Evolutionary conservation across 2,888 invertebrate species (phyloP).

Genomic region (Agrochola lota): DNA sequence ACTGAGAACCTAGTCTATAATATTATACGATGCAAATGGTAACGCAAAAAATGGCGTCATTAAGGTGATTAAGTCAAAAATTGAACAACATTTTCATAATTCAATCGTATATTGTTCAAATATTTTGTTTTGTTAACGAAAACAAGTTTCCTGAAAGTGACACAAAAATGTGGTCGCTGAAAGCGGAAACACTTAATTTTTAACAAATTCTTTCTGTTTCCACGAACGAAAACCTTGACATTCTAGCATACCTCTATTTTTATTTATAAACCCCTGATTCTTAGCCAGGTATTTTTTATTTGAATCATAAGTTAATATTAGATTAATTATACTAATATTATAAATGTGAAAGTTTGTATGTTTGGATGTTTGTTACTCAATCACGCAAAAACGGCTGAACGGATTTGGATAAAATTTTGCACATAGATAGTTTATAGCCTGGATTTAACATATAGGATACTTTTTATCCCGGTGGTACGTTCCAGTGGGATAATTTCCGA

Average conservation of each 20-base stretch:
- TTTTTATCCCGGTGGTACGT: too few species aligned
- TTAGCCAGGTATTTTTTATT: neutral
- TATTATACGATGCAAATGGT: neutral
- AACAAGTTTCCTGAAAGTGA: neutral
- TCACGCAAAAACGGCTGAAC: too few species aligned
- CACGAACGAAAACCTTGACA: neutral
- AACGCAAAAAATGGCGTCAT: neutral
- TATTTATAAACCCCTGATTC: neutral
- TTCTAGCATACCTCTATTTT: neutral
- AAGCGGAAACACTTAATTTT: conserved; percentile 7
- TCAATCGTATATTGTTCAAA: neutral
- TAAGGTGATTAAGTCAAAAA: neutral
- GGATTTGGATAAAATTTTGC: too few species aligned
- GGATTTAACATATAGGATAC: too few species aligned
- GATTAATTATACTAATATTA: neutral
- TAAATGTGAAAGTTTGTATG: too few species aligned
- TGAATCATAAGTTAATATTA: neutral
- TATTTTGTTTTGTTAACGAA: neutral
- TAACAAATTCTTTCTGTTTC: conserved; percentile 1
- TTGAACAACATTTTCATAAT: neutral
- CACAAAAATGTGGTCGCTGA: neutral
- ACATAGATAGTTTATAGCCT: too few species aligned
- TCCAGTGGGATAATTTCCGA: too few species aligned
- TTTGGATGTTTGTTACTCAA: too few species aligned
- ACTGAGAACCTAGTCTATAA: neutral